Conservation (phyloP, 2,888 invertebrate species). For the Siphlonurus alternatus region DNA sequence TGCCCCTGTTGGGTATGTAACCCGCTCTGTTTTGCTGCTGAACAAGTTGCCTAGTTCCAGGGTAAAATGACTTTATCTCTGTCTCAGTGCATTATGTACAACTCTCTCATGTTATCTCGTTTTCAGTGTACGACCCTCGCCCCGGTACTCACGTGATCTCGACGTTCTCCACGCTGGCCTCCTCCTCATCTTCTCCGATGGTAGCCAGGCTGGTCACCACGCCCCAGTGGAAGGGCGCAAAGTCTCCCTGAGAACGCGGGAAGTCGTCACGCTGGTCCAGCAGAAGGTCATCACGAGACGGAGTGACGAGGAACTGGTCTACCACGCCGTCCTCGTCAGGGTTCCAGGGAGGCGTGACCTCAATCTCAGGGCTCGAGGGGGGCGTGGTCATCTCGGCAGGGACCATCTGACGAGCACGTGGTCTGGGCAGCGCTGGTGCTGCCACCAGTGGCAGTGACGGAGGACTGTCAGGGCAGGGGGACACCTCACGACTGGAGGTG, state of each 20-base stretch:
- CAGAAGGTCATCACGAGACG: background rate
- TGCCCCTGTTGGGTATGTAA: too few relatives aligned
- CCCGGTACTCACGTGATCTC: slow-evolving; percentile 1
- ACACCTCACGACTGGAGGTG: background rate
- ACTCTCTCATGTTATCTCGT: background rate
- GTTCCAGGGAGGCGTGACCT: slow-evolving; percentile 29
- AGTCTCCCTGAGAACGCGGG: slow-evolving; percentile 13
- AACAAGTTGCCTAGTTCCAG: too few relatives aligned
- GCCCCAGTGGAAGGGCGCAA: slow-evolving; percentile 30
- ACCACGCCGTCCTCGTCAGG: slow-evolving; percentile 29
- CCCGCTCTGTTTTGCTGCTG: too few relatives aligned
- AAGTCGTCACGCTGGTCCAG: background rate
- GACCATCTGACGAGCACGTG: slow-evolving; percentile 43
- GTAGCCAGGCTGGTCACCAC: slow-evolving; percentile 45
- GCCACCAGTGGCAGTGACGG: too few relatives aligned
- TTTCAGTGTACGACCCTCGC: background rate
- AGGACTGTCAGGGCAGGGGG: background rate
- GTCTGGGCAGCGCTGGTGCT: too few relatives aligned
- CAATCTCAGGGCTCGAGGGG: slow-evolving; percentile 12
- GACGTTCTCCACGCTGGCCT: slow-evolving; percentile 22
- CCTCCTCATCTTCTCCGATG: slow-evolving; percentile 52
- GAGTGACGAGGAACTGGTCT: slow-evolving; percentile 29
- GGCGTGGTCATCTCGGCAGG: slow-evolving; percentile 14
- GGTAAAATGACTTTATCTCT: too few relatives aligned
- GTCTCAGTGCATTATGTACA: background rate